phyloP scores from a whole-genome alignment of 1,140 invertebrate species.

The Acromyrmex heyeri region DNA sequence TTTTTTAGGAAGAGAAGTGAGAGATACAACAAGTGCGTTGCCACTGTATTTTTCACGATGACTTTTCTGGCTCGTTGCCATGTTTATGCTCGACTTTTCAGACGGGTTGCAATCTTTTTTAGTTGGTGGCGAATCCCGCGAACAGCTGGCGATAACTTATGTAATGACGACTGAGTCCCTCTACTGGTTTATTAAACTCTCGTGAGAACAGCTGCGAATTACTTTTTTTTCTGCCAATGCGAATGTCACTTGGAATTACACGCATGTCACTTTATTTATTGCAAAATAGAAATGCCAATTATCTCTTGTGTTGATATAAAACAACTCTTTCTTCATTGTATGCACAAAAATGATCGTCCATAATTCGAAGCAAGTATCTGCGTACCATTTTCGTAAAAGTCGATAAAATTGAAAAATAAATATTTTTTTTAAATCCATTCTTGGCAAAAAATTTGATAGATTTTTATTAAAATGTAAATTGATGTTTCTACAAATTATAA shows the following conservation, averaged over 20 bases:
- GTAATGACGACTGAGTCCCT: slow-evolving; percentile 51
- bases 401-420: not conserved
- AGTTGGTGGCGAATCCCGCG: not conserved
- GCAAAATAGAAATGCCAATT: slow-evolving; percentile 27
- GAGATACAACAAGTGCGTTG: slow-evolving; percentile 29
- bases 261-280: slow-evolving; percentile 1
- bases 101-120: slow-evolving; percentile 36
- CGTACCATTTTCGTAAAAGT: not conserved
- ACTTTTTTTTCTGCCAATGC: slow-evolving; percentile 21
- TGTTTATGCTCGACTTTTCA: slow-evolving; percentile 51
- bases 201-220: slow-evolving; percentile 32
- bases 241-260: slow-evolving; percentile 9
- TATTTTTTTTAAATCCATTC: not conserved
- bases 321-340: not conserved
- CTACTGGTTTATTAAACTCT: slow-evolving; percentile 67
- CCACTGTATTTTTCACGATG: slow-evolving; percentile 44
- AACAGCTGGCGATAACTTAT: slow-evolving; percentile 63
- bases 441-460: not conserved
- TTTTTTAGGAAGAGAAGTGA: not conserved
- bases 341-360: not conserved
- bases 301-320: slow-evolving; percentile 1
- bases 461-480: not conserved
- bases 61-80: slow-evolving; percentile 57
- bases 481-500: not conserved
- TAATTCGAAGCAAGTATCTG: not conserved